Percentiles rank a stretch among this genome's conserved stretches.
Conservation (phyloP, 2,797 vertebrate species). For the Arnoldichthys spilopterus region DNA sequence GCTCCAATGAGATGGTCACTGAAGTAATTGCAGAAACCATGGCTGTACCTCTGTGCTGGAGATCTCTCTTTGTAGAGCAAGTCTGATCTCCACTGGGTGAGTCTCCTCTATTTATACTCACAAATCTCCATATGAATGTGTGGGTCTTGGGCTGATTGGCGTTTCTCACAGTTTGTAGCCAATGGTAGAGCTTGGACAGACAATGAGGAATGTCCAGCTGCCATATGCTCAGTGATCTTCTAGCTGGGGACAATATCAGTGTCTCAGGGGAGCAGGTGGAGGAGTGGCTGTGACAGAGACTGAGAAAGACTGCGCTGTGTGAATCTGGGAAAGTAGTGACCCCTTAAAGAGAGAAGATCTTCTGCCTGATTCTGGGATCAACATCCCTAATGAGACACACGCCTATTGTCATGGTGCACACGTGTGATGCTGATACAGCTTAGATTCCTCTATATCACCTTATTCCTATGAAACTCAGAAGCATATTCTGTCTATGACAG, state of each 20-base stretch:
- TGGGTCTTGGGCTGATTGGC: slow-evolving; percentile 76
- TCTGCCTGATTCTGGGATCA: slow-evolving; percentile 60
- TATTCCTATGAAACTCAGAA: not conserved
- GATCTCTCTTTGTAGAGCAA: slow-evolving; percentile 65
- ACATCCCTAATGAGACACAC: slow-evolving; percentile 60
- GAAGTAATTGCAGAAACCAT: slow-evolving; percentile 77
- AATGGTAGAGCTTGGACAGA: slow-evolving; percentile 74
- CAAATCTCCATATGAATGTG: slow-evolving; percentile 80
- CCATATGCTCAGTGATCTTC: slow-evolving; percentile 58
- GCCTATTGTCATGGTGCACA: slow-evolving; percentile 46
- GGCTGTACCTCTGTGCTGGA: slow-evolving; percentile 66
- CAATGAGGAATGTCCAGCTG: slow-evolving; percentile 58
- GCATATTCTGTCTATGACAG: too few relatives aligned
- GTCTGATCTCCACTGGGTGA: slow-evolving; percentile 60
- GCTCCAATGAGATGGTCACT: slow-evolving; percentile 65
- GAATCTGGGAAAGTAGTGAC: slow-evolving; percentile 62
- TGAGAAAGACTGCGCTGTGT: slow-evolving; percentile 31
- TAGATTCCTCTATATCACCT: slow-evolving; percentile 45
- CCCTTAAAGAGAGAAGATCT: slow-evolving; percentile 48
- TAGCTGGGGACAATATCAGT: slow-evolving; percentile 51
- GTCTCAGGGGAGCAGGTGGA: slow-evolving; percentile 49
- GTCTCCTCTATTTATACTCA: too few relatives aligned
- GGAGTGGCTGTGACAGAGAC: slow-evolving; percentile 26
- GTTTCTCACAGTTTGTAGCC: slow-evolving; percentile 89
- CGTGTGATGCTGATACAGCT: slow-evolving; percentile 22